These are phyloP conservation scores for Ornithorhynchus anatinus DNA, from an alignment of 2,113 vertebrate species.

Conservation along the genomic window DNA sequence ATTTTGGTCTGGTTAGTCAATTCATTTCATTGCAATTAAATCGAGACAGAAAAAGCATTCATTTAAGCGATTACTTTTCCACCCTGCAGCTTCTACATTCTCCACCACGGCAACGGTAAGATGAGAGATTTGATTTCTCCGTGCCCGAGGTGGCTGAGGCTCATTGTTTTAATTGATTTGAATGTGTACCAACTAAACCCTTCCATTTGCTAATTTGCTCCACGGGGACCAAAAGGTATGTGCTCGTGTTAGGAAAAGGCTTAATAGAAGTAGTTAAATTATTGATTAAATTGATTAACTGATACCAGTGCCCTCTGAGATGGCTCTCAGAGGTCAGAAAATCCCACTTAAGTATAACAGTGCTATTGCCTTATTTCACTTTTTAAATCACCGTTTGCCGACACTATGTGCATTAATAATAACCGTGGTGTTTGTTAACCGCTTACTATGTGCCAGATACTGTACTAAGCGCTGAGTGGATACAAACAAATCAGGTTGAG, in stretches of 20 bases:
- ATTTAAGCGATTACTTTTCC: neutral
- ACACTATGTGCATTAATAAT: neutral
- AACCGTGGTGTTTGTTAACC: conserved; percentile 39
- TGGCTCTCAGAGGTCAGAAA: neutral
- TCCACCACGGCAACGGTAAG: neutral
- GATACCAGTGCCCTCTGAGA: neutral
- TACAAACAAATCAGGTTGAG: conserved; percentile 1
- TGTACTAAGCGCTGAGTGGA: neutral
- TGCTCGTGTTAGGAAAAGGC: conserved; percentile 10
- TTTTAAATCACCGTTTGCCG: conserved; percentile 18
- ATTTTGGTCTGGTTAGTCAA: conserved; percentile 36
- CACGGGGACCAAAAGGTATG: conserved; percentile 20
- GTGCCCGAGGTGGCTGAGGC: neutral
- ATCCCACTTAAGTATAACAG: neutral
- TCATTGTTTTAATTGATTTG: neutral
- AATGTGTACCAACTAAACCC: neutral
- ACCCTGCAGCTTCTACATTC: neutral
- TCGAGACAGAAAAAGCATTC: neutral
- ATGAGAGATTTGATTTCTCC: neutral
- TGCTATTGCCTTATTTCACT: neutral
- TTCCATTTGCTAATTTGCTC: neutral
- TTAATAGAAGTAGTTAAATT: conserved; percentile 11
- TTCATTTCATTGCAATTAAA: conserved; percentile 26
- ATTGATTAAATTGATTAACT: conserved; percentile 36
- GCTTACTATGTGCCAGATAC: neutral